Evolutionary conservation across 2,113 vertebrate genomes (phyloP).

Genomic region (Diphyllodes magnificus): DNA sequence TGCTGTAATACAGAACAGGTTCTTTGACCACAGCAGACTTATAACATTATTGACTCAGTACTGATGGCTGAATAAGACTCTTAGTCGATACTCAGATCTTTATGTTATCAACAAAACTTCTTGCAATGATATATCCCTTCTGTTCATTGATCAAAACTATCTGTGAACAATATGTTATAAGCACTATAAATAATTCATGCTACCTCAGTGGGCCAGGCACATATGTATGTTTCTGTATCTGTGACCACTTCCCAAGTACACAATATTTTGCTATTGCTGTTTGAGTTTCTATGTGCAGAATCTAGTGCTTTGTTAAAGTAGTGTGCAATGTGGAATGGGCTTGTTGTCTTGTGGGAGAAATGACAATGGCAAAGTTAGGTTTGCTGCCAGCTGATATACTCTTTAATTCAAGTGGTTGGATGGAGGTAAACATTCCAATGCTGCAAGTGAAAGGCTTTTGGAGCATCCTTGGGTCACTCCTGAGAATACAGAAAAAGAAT

Average conservation of each 20-base stretch:
- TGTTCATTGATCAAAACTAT: not conserved
- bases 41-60: not conserved
- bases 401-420: not conserved
- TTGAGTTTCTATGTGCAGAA: not conserved
- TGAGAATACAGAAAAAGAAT: not conserved
- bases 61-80: not conserved
- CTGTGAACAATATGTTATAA: not conserved
- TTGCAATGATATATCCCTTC: not conserved
- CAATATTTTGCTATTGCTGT: not conserved
- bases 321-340: not conserved
- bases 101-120: not conserved
- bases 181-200: not conserved
- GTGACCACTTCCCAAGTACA: not conserved
- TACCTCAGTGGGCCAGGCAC: not conserved
- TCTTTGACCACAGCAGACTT: not conserved
- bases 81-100: not conserved
- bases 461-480: not conserved
- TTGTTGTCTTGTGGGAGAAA: not conserved
- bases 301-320: not conserved
- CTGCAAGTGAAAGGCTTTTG: not conserved
- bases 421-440: not conserved
- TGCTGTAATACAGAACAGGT: not conserved
- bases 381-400: not conserved
- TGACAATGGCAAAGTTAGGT: not conserved
- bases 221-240: not conserved